Evolutionary conservation across 2,797 vertebrate species (phyloP).

Genomic region (Melanogrammus aeglefinus): DNA sequence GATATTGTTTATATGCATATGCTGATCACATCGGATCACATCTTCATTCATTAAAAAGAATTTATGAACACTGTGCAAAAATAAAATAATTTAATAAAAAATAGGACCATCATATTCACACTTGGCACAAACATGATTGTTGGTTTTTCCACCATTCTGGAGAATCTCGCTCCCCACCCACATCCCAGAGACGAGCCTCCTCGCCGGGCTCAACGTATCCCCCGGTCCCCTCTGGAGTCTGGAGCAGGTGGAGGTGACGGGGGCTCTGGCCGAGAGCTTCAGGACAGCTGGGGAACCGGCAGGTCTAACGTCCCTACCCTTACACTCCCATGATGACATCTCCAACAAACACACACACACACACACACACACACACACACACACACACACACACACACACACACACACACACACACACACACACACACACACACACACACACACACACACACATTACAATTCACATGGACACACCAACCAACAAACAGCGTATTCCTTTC

Average conservation of each 20-base stretch:
- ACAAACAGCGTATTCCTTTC: slow-evolving; percentile 7
- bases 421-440: slow-evolving; percentile 16
- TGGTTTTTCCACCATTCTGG: slow-evolving; percentile 51
- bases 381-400: slow-evolving; percentile 15
- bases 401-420: slow-evolving; percentile 2
- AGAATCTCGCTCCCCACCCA: slow-evolving; percentile 43
- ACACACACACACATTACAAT: slow-evolving; percentile 1
- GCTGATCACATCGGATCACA: too few species aligned
- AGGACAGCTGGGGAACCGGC: slow-evolving; percentile 70
- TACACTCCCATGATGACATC: slow-evolving; percentile 44
- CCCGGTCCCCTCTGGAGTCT: slow-evolving; percentile 54
- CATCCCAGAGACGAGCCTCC: slow-evolving; percentile 44
- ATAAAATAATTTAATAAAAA: slow-evolving; percentile 15
- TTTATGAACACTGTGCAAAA: not conserved
- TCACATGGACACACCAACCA: slow-evolving; percentile 14
- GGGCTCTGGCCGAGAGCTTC: slow-evolving; percentile 62
- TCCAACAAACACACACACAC: slow-evolving; percentile 29
- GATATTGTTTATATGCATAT: too few species aligned
- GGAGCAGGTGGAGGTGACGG: slow-evolving; percentile 72
- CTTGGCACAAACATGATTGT: slow-evolving; percentile 45
- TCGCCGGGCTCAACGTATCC: slow-evolving; percentile 61
- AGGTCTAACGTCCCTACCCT: slow-evolving; percentile 54
- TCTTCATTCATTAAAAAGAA: too few species aligned
- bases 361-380: not conserved
- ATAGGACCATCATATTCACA: slow-evolving; percentile 19